Base-by-base conservation (phyloP, 2,113 vertebrate species). In the Haplotaxodon microlepis region DNA sequence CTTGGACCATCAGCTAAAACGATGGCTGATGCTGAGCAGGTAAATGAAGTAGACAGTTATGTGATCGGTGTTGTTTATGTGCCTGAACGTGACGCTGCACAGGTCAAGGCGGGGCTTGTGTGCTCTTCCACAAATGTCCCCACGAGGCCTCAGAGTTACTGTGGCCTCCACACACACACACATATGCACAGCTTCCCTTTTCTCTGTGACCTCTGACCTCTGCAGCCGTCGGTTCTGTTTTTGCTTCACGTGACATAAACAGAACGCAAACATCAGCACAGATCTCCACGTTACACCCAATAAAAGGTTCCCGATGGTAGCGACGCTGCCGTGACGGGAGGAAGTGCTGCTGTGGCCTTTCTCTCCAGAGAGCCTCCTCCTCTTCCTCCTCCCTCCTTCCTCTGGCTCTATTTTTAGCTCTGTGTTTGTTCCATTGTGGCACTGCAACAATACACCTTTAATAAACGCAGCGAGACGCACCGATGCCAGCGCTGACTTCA, bases 401-500 rank as follows among this genome's bases (percentile, higher is more conserved):
- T 90, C 79, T 50, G 61, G 17, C 82, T 87, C 56, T 91, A 91
- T 92, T 92, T 92, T 85, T 90, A 93, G 50, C 24, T 86, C 83
- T 89, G 79, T 90, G 79, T 93, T 89, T 93, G 92, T 89, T 85
- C 89, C 24, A 88, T 92, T 91, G 92, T 92, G 63, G 27, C 29
- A 4, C 63, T 40, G 12, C 59, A 86, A 90, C 89, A 93, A 90
- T 89, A 81, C 82, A 90, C 88, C 76, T 61, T 88, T 86, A 83
- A 83, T 40, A 89, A 54, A 82, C 86, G 79, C 79, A 80, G 81
- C 5, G 38, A 54, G 71, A 84, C 42, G 31, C 88, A 81, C 53
- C 24, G 8, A 13, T 66, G 83, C 86, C 81, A 84, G 71, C 19
- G 12, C 69, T 84, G 84, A 84, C 84, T 71, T 92, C 86, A 85